Conservation (phyloP, 2,797 vertebrate genomes). For the Neomorphus geoffroyi region DNA sequence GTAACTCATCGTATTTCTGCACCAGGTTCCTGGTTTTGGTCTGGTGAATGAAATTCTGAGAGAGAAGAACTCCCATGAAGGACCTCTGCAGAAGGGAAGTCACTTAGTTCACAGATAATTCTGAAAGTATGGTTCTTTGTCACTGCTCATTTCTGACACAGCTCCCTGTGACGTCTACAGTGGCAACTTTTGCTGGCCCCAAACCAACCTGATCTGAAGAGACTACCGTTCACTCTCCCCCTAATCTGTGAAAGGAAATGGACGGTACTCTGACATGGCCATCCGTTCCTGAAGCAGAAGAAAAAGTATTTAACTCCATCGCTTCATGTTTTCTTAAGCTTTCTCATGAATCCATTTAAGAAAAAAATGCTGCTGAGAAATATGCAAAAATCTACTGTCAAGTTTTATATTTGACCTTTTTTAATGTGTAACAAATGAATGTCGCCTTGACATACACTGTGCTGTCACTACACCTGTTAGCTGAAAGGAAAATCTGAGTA, state of each 20-base stretch:
- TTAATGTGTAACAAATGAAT: not conserved
- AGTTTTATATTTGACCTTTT: not conserved
- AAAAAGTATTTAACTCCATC: not conserved
- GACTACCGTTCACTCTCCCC: not conserved
- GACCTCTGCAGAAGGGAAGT: not conserved
- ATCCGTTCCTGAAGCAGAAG: not conserved
- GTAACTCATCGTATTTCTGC: not conserved
- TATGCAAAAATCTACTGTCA: not conserved
- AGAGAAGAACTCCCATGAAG: not conserved
- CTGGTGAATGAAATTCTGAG: not conserved
- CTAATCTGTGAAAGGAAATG: not conserved
- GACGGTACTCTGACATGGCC: not conserved
- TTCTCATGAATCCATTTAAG: not conserved
- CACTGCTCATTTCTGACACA: not conserved
- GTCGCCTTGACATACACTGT: not conserved
- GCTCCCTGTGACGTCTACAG: not conserved
- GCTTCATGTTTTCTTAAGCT: not conserved
- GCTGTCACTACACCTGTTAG: not conserved
- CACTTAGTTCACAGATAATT: not conserved
- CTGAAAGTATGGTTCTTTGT: not conserved
- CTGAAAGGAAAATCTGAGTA: not conserved
- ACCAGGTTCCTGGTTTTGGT: not conserved
- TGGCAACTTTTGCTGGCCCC: not conserved
- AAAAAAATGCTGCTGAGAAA: not conserved
- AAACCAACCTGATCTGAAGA: not conserved